These are phyloP conservation scores for Odontocolon sp. DNA, from an alignment of 2,888 invertebrate species.

Conservation along the genomic window DNA sequence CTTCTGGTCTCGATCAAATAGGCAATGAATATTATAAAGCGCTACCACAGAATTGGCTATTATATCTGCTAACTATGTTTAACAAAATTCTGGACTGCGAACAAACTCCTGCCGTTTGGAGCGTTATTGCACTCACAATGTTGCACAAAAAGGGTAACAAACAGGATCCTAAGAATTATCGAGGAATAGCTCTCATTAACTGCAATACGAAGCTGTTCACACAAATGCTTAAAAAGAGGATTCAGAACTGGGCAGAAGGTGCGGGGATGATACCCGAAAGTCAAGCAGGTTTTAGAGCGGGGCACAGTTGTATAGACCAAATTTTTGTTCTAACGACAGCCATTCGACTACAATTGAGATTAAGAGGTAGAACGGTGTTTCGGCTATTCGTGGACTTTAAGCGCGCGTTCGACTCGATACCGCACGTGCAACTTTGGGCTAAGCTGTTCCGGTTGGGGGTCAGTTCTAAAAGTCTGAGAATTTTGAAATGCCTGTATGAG, in stretches of 20 bases:
- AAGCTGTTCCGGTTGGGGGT: not conserved
- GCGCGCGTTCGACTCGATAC: conserved; percentile 29
- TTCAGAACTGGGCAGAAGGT: conserved; percentile 15
- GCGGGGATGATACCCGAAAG: conserved; percentile 26
- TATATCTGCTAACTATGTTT: not conserved
- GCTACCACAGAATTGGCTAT: not conserved
- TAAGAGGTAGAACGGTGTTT: conserved; percentile 8
- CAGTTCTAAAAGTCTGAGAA: not conserved
- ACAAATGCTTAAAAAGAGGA: not conserved
- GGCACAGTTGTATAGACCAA: conserved; percentile 28
- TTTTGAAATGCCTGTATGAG: not conserved
- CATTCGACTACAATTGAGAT: conserved; percentile 15
- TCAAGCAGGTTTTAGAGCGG: conserved; percentile 47
- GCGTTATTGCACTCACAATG: not conserved
- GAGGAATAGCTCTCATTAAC: not conserved
- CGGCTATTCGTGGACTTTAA: conserved; percentile 27
- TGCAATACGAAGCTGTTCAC: conserved; percentile 2
- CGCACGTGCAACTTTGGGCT: conserved; percentile 1
- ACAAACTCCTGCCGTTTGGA: not conserved
- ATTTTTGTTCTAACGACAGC: conserved; percentile 29
- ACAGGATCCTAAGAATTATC: not conserved
- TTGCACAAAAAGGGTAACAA: conserved; percentile 20
- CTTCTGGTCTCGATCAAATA: conserved; percentile 33
- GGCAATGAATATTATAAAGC: conserved; percentile 14
- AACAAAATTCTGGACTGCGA: not conserved